Evolutionary conservation across 2,113 vertebrate genomes (phyloP).

Genomic region (Malaclemys terrapin): DNA sequence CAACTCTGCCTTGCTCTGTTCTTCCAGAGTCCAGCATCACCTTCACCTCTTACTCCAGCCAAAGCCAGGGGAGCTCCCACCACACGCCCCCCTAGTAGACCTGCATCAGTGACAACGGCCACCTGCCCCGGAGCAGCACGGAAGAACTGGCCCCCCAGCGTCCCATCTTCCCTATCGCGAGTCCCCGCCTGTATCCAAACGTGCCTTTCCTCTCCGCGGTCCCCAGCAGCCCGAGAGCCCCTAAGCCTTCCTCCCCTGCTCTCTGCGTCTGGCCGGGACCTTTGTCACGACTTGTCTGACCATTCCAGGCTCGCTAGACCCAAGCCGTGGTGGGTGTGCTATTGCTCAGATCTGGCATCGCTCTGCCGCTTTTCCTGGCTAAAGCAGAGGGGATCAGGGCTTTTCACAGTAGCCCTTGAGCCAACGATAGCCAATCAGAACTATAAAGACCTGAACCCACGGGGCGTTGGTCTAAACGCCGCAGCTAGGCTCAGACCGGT

Average conservation of each 20-base stretch:
- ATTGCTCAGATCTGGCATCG: too few species aligned
- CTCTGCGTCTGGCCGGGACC: background rate
- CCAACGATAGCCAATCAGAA: background rate
- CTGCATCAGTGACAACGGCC: fast-evolving
- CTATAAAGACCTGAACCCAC: background rate
- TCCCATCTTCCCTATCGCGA: background rate
- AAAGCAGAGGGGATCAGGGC: background rate
- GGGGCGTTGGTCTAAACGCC: fast-evolving
- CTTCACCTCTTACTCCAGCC: background rate
- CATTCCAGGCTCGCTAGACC: too few species aligned
- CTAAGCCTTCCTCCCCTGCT: background rate
- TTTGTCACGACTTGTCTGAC: background rate
- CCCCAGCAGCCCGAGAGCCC: background rate
- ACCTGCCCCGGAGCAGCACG: fast-evolving
- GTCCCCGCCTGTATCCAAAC: background rate
- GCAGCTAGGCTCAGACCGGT: background rate
- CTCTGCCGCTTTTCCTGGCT: background rate
- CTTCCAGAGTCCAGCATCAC: background rate
- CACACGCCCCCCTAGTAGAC: background rate
- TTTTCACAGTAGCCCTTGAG: too few species aligned
- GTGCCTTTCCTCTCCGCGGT: background rate
- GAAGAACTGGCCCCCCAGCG: background rate
- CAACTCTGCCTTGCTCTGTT: background rate
- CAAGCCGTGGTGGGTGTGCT: background rate
- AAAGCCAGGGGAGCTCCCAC: background rate